Evolutionary conservation across 1,140 invertebrate genomes (phyloP).

Genomic region (Lepidurus arcticus): DNA sequence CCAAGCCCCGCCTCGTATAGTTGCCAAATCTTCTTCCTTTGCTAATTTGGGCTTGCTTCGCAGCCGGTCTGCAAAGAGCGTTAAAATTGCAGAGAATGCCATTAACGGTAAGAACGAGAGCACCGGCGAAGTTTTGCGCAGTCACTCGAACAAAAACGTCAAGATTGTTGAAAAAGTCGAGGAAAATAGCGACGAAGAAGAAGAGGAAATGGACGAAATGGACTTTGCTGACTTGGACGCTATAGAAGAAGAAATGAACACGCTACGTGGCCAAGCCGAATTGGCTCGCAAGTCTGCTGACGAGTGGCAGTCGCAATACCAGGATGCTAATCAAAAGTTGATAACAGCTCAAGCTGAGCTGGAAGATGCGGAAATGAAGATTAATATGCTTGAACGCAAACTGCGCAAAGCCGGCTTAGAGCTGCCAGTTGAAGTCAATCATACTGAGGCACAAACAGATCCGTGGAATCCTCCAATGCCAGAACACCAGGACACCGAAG

Average conservation of each 20-base stretch:
- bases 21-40: slow-evolving; percentile 5
- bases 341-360: slow-evolving; percentile 67
- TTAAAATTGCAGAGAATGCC: slow-evolving; percentile 30
- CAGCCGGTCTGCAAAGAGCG: not conserved
- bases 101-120: slow-evolving; percentile 38
- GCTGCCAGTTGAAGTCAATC: slow-evolving; percentile 31
- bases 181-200: slow-evolving; percentile 66
- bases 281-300: slow-evolving; percentile 68
- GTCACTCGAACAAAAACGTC: slow-evolving; percentile 34
- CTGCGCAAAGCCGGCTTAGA: slow-evolving; percentile 36
- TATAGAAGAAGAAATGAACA: slow-evolving; percentile 43
- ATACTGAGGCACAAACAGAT: slow-evolving; percentile 38
- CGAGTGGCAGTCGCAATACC: slow-evolving; percentile 70
- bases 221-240: slow-evolving; percentile 43
- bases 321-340: slow-evolving; percentile 63
- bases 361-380: slow-evolving; percentile 69
- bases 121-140: slow-evolving; percentile 27
- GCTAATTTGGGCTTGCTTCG: slow-evolving; percentile 21
- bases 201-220: slow-evolving; percentile 58
- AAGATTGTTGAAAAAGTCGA: slow-evolving; percentile 33
- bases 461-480: slow-evolving; percentile 44
- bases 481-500: not conserved
- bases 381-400: slow-evolving; percentile 60
- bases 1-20: not conserved
- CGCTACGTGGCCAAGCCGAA: slow-evolving; percentile 65